Evolutionary conservation across 2,888 invertebrate genomes (phyloP), one percentile per base, ranked within the genome.

Genomic region (Drosophila conformis): DNA sequence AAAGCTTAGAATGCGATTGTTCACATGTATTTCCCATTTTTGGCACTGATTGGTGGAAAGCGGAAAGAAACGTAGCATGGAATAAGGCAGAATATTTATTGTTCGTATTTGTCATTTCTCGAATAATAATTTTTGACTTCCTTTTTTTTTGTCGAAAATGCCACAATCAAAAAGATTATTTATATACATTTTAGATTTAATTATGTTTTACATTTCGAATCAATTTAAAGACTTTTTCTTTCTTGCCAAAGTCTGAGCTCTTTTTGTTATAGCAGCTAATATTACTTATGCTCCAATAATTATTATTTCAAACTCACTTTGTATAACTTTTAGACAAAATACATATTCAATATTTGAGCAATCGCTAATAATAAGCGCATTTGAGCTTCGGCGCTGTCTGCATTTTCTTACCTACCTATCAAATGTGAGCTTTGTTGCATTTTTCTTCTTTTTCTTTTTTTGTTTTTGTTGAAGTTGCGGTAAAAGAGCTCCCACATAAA

Each of bases 401-500:
- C 31, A 25, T 13, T 60, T 36, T 31, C 21, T 29, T 29, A 27
- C 27, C 29, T 7, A 31, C 27, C 21, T 25, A 18, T 25, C 15
- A 18, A 36, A 21, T 54, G 11, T 36, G 8, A 49, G 18, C 27
- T 35, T n/a, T 40, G 27, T 31, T 46, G 58, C 66, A 73, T 66
- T 25, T 25, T 25, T 46, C 46, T 46, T 15, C 21, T 46, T 36
- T 36, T 36, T 36, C 5, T 36, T 5, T 36, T 21, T 11, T 61
- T 61, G 69, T 54, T 46, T 53, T 59, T 38, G 6, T 36, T 21
- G 54, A 21, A 38, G 56, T 13, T 15, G 60, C 49, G 61, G 60
- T 31, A 38, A 57, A 38, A 68, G 53, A 69, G 64, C 82, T 56
- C 69, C 75, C 78, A 56, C 76, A 54, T 78, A 87, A 88, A 85